These are phyloP conservation scores for Bufotes viridis DNA, from an alignment of 2,797 vertebrate genomes.

Conservation along the genomic window DNA sequence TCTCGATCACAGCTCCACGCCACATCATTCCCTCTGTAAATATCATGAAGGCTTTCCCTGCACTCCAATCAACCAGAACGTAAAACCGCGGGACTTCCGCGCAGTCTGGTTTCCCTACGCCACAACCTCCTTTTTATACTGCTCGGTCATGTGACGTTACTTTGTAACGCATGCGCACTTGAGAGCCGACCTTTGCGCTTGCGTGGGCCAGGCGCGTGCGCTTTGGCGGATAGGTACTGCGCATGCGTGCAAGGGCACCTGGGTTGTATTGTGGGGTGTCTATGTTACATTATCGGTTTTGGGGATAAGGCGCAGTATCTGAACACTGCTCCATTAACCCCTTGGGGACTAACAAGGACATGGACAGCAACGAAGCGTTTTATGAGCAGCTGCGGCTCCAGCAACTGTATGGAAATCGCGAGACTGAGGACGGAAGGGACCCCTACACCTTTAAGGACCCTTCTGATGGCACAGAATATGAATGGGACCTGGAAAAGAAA, in stretches of 20 bases:
- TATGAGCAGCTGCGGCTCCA: constrained; percentile 90
- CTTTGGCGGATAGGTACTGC: neutral
- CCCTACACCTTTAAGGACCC: constrained; percentile 79
- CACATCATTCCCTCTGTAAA: no score
- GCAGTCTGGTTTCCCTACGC: no score
- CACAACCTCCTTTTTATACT: neutral
- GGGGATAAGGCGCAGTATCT: neutral
- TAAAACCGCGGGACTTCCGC: no score
- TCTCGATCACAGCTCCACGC: no score
- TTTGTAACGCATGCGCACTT: neutral
- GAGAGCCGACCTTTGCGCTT: neutral
- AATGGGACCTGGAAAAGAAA: constrained; percentile 89
- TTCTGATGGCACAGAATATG: constrained; percentile 83
- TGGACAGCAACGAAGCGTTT: constrained; percentile 84
- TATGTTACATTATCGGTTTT: neutral
- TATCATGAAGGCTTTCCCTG: no score
- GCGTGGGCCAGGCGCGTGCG: neutral
- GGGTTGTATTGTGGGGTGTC: neutral
- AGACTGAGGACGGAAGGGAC: constrained; percentile 69
- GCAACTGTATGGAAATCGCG: constrained; percentile 78
- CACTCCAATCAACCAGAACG: no score
- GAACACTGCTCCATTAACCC: neutral
- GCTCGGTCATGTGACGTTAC: neutral
- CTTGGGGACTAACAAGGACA: neutral
- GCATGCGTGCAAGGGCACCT: neutral